phyloP scores from a whole-genome alignment of 2,113 vertebrate genomes.

The Camelus dromedarius region DNA sequence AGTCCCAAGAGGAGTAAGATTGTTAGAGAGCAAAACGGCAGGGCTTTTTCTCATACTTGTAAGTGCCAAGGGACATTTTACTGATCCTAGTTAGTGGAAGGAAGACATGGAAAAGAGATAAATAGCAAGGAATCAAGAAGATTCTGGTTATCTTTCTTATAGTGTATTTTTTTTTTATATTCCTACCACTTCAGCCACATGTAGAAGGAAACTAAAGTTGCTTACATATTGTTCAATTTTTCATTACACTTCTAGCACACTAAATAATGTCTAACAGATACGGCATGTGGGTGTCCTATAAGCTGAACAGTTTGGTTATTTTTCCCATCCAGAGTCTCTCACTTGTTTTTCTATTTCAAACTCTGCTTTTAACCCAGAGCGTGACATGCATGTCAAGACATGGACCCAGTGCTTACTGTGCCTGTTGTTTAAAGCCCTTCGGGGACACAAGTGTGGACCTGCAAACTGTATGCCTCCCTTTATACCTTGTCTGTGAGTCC shows the following conservation, averaged over 20 bases:
- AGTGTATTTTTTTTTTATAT: background rate
- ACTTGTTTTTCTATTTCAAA: background rate
- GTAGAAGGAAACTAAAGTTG: background rate
- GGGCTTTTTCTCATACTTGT: background rate
- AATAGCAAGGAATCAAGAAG: background rate
- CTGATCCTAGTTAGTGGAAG: background rate
- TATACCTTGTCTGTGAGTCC: background rate
- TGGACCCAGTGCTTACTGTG: background rate
- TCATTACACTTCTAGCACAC: background rate
- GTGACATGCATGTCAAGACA: background rate
- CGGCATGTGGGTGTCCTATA: background rate
- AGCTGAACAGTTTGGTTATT: background rate
- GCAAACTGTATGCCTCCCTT: background rate
- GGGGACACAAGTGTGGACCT: background rate
- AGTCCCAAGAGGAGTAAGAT: background rate
- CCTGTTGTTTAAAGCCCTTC: background rate
- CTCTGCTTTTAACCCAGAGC: background rate
- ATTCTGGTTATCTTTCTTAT: background rate
- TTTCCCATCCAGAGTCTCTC: background rate
- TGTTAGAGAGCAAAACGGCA: background rate
- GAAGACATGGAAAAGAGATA: background rate
- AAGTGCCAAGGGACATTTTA: background rate
- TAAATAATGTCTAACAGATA: background rate
- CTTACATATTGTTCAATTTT: background rate
- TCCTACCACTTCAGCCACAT: background rate